Evolutionary conservation across 2,113 vertebrate genomes (phyloP), one percentile per base, ranked within the genome.

Genomic region (Oenanthe melanoleuca): DNA sequence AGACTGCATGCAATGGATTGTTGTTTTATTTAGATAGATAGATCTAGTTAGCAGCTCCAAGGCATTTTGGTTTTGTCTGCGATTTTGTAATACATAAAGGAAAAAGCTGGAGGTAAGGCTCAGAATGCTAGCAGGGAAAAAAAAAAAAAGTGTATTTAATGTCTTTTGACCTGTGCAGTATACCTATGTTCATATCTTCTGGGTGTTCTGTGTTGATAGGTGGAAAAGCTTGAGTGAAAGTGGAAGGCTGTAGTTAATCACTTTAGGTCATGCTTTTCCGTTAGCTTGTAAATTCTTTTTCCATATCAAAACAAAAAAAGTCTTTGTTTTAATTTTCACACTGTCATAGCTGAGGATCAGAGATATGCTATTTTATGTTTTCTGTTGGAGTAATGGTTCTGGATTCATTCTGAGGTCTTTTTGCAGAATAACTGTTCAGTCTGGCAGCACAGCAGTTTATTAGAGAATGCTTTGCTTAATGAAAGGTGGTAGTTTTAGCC

Each of bases 221-320:
- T 6, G 1, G 47, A 74, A 57, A 16, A 75, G 38, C 78, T 56
- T 21, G 53, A 90, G 60, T 33, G 66, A 83, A 75, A 67, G 42
- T 47, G 45, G 22, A 85, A 88, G 88, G 45, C 80, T 69, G 57
- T 6, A 22, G 55, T 55, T 96, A 67, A 93, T 80, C 40, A n/a
- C 56, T 75, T 70, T 0, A 60, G 86, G 74, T 93, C 44, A n/a
- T 42, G 42, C 38, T 8, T 93, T 85, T 88, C 72, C n/a, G 66
- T 60, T 60, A 34, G n/a, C 63, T 92, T 92, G 67, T 65, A 77
- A 88, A 61, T 89, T 90, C 21, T 89, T 88, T 17, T 78, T 87
- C 33, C 56, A 5, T 79, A 71, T 79, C 71, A 75, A 71, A 73
- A 74, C 45, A 52, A 64, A 53, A 65, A 75, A 47, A 2, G 23